Evolutionary conservation across 2,797 vertebrate species (phyloP).

Genomic region (Anabacerthia variegaticeps): DNA sequence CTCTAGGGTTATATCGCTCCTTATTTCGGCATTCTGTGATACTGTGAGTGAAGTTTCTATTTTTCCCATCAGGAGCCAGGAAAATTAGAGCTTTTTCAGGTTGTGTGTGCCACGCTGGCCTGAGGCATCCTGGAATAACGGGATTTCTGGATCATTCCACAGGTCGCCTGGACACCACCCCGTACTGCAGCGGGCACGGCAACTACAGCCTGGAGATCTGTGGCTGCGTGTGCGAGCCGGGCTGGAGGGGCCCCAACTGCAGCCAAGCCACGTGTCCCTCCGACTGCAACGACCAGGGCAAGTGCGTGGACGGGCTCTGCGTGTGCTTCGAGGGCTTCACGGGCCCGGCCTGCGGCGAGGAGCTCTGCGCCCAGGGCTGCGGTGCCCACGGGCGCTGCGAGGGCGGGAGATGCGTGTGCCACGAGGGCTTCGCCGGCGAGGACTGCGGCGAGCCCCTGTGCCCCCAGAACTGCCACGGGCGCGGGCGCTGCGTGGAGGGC

Average conservation of each 20-base stretch:
- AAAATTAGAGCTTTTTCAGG: not conserved
- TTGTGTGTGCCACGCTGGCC: fast-evolving
- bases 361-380: slow-evolving; percentile 87
- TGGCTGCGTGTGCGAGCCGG: slow-evolving; percentile 76
- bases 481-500: slow-evolving; percentile 87
- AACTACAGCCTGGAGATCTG: slow-evolving; percentile 88
- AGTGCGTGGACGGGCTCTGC: slow-evolving; percentile 87
- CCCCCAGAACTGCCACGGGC: slow-evolving; percentile 88
- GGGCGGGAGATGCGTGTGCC: slow-evolving; percentile 87
- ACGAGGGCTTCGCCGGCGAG: slow-evolving; percentile 84
- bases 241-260: slow-evolving; percentile 86
- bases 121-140: not conserved
- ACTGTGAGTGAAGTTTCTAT: not conserved
- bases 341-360: slow-evolving; percentile 86
- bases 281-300: slow-evolving; percentile 96
- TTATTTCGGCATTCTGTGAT: not conserved
- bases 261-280: slow-evolving; percentile 85
- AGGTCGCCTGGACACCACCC: slow-evolving; percentile 89
- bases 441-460: slow-evolving; percentile 90
- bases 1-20: not conserved
- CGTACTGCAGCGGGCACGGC: slow-evolving; percentile 91
- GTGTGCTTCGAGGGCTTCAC: slow-evolving; percentile 91
- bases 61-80: not conserved
- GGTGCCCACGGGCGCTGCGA: slow-evolving; percentile 86
- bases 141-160: not conserved